Base-by-base conservation (phyloP, 2,797 vertebrate genomes). In the Apogon hyalosoma region DNA sequence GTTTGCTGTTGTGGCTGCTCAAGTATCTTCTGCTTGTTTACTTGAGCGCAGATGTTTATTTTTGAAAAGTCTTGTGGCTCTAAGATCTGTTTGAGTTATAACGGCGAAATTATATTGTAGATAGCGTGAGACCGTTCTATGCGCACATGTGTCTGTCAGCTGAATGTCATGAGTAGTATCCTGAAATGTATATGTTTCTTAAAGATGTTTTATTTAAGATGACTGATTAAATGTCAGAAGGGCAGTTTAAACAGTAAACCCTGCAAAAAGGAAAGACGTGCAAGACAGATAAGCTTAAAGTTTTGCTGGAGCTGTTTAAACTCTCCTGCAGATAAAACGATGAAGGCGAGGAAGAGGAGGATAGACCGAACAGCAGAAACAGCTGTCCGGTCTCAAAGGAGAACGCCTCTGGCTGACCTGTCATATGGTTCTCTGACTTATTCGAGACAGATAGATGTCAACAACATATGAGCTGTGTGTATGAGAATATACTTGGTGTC, bases 1-100 rank as follows among this genome's bases (percentile, higher is more conserved):
- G 95, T 90, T 24, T 45, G 1, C 38, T 52, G 11, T 18, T 18
- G 12, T 53, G 11, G 4, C 92, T 92, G 93, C 74, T 42, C 7
- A 47, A 63, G 53, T 60, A 39, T 66, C 55, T 48, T 14, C 54
- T 74, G 61, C 79, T 85, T 84, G 64, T 87, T 84, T 80, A 33
- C 36, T 59, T 1, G 11, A 49, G 19, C 45, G 12, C 50, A 33
- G 10, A 0, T 75, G 73, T 89, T 87, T 87, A 61, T 87, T 73
- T 70, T 38, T 48, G 28, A 74, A 62, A 49, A 43, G 4, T 62
- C 28, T 18, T 73, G 55, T 18, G 63, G 55, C 69, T 48, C 15
- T 50, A 24, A 69, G 56, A 61, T 18, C 61, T 15, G 39, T 18
- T 11, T 53, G 11, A 50, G 8, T 18, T 42, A 19, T 12, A 60